phyloP scores from a whole-genome alignment of 2,113 vertebrate species.

The Gallinago undulata region DNA sequence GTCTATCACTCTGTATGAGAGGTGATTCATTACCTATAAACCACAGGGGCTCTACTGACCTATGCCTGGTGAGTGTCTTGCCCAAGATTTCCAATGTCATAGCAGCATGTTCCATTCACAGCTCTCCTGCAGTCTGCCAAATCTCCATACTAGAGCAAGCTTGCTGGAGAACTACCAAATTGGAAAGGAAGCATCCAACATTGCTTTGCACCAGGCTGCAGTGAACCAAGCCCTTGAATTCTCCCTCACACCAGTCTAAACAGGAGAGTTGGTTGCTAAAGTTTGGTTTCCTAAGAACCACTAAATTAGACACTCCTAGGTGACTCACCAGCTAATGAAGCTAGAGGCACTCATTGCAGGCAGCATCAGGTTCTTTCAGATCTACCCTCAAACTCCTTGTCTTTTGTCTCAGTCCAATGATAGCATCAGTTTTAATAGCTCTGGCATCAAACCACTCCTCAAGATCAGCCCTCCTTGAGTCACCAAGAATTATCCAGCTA shows the following conservation, averaged over 20 bases:
- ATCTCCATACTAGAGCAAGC: neutral
- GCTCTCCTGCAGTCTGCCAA: neutral
- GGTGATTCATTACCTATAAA: neutral
- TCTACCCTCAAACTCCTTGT: neutral
- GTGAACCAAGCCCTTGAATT: neutral
- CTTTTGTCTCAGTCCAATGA: constrained; percentile 20
- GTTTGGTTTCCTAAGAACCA: neutral
- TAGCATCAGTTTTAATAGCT: constrained; percentile 33
- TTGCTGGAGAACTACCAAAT: neutral
- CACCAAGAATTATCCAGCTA: neutral
- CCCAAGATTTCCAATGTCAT: neutral
- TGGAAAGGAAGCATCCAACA: neutral
- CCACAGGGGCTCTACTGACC: neutral
- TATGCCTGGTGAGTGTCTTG: neutral
- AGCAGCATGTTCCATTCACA: neutral
- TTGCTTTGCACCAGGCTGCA: neutral
- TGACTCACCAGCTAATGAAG: constrained; percentile 26
- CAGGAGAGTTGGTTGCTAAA: neutral
- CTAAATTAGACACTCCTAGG: neutral
- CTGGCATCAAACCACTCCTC: neutral
- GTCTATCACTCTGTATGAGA: neutral
- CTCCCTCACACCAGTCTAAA: neutral
- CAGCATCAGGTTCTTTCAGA: neutral
- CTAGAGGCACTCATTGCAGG: neutral
- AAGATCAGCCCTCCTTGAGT: neutral